Evolutionary conservation across 2,797 vertebrate genomes (phyloP), one percentile per base, ranked within the genome.

Genomic region (Dallia pectoralis): DNA sequence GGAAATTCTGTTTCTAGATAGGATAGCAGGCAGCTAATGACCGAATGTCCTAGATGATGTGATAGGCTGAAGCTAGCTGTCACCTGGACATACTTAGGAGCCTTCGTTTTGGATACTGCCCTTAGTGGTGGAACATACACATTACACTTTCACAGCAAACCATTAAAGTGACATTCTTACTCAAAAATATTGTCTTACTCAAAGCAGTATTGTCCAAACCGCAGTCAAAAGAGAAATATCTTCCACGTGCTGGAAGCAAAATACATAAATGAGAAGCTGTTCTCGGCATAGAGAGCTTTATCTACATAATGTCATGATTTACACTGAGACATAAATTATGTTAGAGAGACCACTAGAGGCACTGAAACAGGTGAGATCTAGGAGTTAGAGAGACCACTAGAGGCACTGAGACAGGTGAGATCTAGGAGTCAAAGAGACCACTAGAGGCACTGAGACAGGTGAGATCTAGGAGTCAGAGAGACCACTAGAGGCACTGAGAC

Each of bases 231-330:
- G 77, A 74, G 32, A 5, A 75, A 79, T 82, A 40, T 8, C 83
- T 83, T 83, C 63, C 27, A 3, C 67, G 79, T 53, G 47, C 63
- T 76, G 72, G 76, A 72, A 44, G 44, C 5, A 66, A 22, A 75
- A n/a, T 63, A 79, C 74, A 2, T n/a, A 77, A 65, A 49, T 11
- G 25, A 77, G 59, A 33, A 7, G 30, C 64, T 76, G 69, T 81
- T 86, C 84, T 85, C 79, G 4, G 74, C 33, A 66, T 4, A 78
- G 77, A 82, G 78, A 84, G 72, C 67, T 75, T 27, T 62, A 48
- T 70, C 72, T 76, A 80, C 69, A 77, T 80, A 49, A 76, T 61
- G 76, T 77, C 74, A 73, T 59, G 69, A 81, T 63, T 81, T 61
- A 76, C 33, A 22, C 30, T 56, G 22, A 61, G 51, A 48, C 49